Base-by-base conservation (phyloP, 2,113 vertebrate genomes). In the Proterorhinus semilunaris region DNA sequence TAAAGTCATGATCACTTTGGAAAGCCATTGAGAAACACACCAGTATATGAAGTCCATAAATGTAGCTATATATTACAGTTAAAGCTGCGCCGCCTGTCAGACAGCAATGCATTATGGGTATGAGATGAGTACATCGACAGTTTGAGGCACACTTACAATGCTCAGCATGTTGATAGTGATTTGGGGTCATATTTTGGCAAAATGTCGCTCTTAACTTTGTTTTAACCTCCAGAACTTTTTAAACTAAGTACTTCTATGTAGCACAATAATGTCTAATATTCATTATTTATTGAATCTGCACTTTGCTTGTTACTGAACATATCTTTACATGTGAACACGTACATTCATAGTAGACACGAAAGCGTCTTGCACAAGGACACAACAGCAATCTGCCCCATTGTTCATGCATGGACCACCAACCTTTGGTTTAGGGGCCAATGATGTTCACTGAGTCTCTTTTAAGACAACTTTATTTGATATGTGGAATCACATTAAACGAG, bases 1-100 rank as follows among this genome's bases (percentile, higher is more conserved):
- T 54, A 77, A 54, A 27, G 80, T 83, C 83, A 83, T 88, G 76
- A 89, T 86, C 82, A 70, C 82, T 69, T 73, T 83, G 76, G 69
- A 66, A 64, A 65, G 72, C 70, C 68, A 62, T 77, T 81, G 75
- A 74, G 65, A 82, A 62, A 66, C 12, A 58, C 21, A 44, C 69
- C 65, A 66, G 75, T 76, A 80, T 53, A 75, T 68, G 74, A 74
- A 79, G 76, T 76, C 74, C 77, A 87, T 88, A 87, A 89, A 86
- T 75, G 49, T 59, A 65, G 80, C 79, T 69, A 46, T 80, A 70
- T 57, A 74, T 84, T 65, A 62, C 68, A 13, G 13, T 75, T 74
- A 74, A 69, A 77, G 54, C 69, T 7, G 36, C 50, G 64, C 69
- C 57, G 76, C 58, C 70, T 62, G 68, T 54, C 42, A 64, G 1